These are phyloP conservation scores for Sitobion miscanthi DNA, from an alignment of 1,140 invertebrate species.

Conservation along the genomic window DNA sequence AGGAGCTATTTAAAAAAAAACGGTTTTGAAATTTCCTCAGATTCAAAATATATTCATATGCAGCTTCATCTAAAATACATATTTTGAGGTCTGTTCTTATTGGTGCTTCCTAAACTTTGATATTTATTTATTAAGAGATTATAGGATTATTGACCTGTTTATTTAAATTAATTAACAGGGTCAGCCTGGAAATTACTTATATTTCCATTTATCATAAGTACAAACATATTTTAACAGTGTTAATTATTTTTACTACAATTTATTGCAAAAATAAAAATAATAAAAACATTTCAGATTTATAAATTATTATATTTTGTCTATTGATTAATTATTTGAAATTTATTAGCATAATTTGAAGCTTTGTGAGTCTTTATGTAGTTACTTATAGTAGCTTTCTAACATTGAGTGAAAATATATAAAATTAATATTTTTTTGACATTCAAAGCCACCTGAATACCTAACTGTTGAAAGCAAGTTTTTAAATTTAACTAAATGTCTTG, in stretches of 20 bases:
- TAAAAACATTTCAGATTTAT: slow-evolving; percentile 1
- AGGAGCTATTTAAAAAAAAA: neutral
- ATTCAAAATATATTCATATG: slow-evolving; percentile 13
- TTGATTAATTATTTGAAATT: neutral
- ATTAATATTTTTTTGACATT: neutral
- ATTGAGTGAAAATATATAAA: neutral
- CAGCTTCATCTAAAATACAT: neutral
- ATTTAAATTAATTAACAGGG: slow-evolving; percentile 29
- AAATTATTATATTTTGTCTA: neutral
- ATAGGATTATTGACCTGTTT: slow-evolving; percentile 14
- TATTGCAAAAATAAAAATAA: neutral
- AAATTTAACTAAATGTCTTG: neutral
- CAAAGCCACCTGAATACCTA: neutral
- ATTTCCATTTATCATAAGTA: slow-evolving; percentile 37
- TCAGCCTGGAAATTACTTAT: slow-evolving; percentile 9
- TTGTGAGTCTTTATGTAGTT: neutral
- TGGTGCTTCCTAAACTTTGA: slow-evolving; percentile 36
- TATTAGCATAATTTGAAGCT: neutral
- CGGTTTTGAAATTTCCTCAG: neutral
- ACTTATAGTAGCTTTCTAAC: neutral
- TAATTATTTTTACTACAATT: neutral
- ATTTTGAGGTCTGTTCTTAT: slow-evolving; percentile 13
- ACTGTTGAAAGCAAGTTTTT: neutral
- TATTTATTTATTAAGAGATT: neutral
- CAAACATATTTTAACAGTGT: slow-evolving; percentile 28